Conservation (phyloP, 2,797 vertebrate genomes). For the Pagetopsis macropterus region DNA sequence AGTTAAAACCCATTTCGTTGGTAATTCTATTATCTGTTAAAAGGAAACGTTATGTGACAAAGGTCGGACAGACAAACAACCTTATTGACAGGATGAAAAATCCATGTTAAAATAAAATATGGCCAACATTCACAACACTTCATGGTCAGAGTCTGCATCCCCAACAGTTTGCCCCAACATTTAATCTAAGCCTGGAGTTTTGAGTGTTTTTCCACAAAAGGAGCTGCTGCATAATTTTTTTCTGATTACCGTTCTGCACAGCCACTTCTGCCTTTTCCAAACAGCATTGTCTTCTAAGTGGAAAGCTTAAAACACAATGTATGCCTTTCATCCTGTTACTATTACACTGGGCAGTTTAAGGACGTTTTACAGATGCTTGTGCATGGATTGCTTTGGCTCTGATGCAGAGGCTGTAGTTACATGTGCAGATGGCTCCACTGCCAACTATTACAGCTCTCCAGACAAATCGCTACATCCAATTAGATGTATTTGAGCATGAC, state of each 20-base stretch:
- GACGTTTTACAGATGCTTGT: not conserved
- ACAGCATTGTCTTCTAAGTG: not conserved
- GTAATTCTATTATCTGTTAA: slow-evolving; percentile 20
- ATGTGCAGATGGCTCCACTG: slow-evolving; percentile 42
- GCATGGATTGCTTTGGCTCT: not conserved
- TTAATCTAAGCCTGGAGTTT: slow-evolving; percentile 19
- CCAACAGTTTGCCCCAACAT: not conserved
- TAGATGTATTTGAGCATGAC: slow-evolving; percentile 62
- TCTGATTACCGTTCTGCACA: slow-evolving; percentile 9
- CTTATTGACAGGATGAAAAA: not conserved
- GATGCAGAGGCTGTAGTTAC: slow-evolving; percentile 16
- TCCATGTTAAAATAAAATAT: slow-evolving; percentile 12
- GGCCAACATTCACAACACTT: not conserved
- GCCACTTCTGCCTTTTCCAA: not conserved
- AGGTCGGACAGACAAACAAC: slow-evolving; percentile 21
- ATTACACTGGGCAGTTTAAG: not conserved
- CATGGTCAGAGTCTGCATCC: not conserved
- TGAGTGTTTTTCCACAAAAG: slow-evolving; percentile 5
- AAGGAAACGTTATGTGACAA: slow-evolving; percentile 17
- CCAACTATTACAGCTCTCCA: slow-evolving; percentile 51
- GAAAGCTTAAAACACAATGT: slow-evolving; percentile 1
- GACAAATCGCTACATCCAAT: slow-evolving; percentile 54
- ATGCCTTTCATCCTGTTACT: not conserved
- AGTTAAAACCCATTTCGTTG: not conserved
- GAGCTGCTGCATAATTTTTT: slow-evolving; percentile 33